These are phyloP conservation scores for Pardalotus punctatus DNA, from an alignment of 2,113 vertebrate genomes.

Conservation along the genomic window DNA sequence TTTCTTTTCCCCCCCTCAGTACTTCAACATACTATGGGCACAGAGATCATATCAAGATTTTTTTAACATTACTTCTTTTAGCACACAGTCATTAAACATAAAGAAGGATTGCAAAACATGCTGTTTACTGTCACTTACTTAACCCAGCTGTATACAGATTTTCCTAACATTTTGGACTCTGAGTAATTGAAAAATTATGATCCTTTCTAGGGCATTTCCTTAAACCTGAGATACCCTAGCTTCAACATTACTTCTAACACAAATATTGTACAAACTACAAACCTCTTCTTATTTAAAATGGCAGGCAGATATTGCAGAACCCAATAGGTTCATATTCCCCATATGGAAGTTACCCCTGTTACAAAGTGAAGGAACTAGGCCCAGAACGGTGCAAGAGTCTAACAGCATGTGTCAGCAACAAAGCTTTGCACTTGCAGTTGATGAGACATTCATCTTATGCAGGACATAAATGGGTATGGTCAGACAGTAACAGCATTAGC, in stretches of 20 bases:
- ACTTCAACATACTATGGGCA: background rate
- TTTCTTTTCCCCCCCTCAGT: rapidly evolving
- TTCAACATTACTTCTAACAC: background rate
- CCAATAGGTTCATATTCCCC: background rate
- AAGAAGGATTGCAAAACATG: background rate
- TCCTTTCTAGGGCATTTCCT: background rate
- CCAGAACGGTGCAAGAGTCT: no score
- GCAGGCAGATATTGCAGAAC: background rate
- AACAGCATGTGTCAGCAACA: background rate
- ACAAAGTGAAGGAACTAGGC: background rate
- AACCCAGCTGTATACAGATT: background rate
- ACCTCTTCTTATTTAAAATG: background rate
- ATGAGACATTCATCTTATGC: background rate
- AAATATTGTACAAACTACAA: background rate
- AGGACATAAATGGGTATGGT: background rate
- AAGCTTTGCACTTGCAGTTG: background rate
- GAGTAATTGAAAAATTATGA: background rate
- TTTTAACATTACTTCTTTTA: background rate
- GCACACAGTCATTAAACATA: background rate
- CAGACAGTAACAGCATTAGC: background rate
- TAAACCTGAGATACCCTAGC: background rate
- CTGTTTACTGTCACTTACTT: background rate
- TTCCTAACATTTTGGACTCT: background rate
- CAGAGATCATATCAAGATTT: rapidly evolving
- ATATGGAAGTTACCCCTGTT: background rate